A percentile compares a stretch with the other conserved stretches of the same genome.
Conservation (phyloP, 2,888 invertebrate genomes). For the Volucella zonaria region DNA sequence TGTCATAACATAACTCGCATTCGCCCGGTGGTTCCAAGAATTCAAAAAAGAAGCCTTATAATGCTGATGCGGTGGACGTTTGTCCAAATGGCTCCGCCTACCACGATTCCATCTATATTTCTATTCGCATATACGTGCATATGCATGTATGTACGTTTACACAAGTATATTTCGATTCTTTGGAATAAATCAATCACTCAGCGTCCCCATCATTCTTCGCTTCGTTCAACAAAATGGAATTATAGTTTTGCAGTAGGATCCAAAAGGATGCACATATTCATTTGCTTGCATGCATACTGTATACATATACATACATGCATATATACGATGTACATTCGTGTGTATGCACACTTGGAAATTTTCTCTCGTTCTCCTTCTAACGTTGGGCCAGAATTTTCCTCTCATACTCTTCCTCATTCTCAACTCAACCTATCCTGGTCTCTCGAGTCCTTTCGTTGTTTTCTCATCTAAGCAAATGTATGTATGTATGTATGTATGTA, state of each 20-base stretch:
- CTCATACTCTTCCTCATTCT: constrained; percentile 38
- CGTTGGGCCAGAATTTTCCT: constrained; percentile 60
- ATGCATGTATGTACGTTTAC: constrained; percentile 40
- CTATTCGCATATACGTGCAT: constrained; percentile 40
- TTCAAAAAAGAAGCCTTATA: constrained; percentile 49
- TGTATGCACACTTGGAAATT: constrained; percentile 66
- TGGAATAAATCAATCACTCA: constrained; percentile 74
- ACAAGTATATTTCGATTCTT: constrained; percentile 71
- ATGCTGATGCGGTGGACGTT: constrained; percentile 51
- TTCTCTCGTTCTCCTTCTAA: constrained; percentile 73
- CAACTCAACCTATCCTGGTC: constrained; percentile 35
- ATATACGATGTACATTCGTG: constrained; percentile 11
- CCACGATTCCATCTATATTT: constrained; percentile 55
- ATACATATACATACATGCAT: constrained; percentile 5
- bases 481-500: constrained; percentile 31
- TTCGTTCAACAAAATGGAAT: constrained; percentile 74
- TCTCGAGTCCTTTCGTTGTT: constrained; percentile 72
- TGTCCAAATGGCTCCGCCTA: constrained; percentile 68
- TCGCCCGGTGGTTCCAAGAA: constrained; percentile 52
- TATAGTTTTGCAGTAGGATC: constrained; percentile 73
- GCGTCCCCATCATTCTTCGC: constrained; percentile 74
- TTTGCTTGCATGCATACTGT: constrained; percentile 37
- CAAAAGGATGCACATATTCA: constrained; percentile 49
- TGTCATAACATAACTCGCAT: constrained; percentile 69
- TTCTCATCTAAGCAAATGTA: constrained; percentile 73